Percentiles rank a stretch among this genome's conserved stretches.
Conservation (phyloP, 2,888 invertebrate species). For the Phengaris arion region DNA sequence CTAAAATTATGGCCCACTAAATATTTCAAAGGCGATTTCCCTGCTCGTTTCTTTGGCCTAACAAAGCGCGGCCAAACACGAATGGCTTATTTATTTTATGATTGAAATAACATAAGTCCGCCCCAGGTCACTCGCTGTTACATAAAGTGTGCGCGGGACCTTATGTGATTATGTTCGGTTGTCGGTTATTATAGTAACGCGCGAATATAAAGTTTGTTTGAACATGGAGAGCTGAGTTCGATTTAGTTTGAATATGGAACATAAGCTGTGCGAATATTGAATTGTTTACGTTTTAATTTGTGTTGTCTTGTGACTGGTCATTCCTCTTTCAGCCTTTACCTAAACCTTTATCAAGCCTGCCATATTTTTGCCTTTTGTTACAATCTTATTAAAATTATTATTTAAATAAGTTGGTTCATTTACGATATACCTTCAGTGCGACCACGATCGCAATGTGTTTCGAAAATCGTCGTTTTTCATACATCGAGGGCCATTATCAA, state of each 20-base stretch:
- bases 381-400: too few species aligned
- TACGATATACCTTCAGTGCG: too few species aligned
- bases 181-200: neutral
- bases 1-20: conserved; percentile 38
- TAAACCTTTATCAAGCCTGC: too few species aligned
- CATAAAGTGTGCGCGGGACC: conserved; percentile 19
- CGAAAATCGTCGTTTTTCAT: too few species aligned
- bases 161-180: conserved; percentile 21
- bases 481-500: too few species aligned
- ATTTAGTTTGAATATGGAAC: neutral
- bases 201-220: neutral
- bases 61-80: conserved; percentile 44
- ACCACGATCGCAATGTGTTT: too few species aligned
- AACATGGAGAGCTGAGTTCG: neutral
- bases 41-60: conserved; percentile 38
- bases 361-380: too few species aligned
- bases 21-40: conserved; percentile 40
- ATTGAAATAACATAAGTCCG: conserved; percentile 40
- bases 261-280: neutral
- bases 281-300: neutral
- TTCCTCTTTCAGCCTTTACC: too few species aligned
- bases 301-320: neutral
- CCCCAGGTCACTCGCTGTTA: conserved; percentile 32
- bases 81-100: conserved; percentile 45
- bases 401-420: too few species aligned